Evolutionary conservation across 1,140 invertebrate genomes (phyloP).

Genomic region (Bombus fervidus): DNA sequence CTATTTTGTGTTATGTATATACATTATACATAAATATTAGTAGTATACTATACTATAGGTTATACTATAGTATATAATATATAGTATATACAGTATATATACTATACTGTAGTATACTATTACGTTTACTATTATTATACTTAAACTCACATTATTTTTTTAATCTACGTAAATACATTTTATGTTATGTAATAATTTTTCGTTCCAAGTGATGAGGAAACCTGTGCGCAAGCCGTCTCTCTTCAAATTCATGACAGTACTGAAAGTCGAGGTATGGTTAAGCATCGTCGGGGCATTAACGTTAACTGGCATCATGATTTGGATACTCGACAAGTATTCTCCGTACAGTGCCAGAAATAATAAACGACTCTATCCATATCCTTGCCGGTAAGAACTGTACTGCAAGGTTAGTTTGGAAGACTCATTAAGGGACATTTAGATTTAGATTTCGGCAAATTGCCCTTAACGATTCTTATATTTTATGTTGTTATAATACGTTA

Average conservation of each 20-base stretch:
- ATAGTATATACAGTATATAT: no score
- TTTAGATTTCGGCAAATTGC: neutral
- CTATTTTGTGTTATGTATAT: no score
- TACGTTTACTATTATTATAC: no score
- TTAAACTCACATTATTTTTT: no score
- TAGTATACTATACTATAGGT: no score
- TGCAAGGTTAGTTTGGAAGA: neutral
- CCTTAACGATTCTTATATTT: neutral
- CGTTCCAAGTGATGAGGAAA: slow-evolving; percentile 90
- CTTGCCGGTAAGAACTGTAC: slow-evolving; percentile 85
- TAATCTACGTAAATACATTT: neutral
- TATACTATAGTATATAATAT: no score
- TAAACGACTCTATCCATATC: slow-evolving; percentile 90
- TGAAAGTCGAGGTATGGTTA: slow-evolving; percentile 93
- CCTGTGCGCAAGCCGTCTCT: slow-evolving; percentile 91
- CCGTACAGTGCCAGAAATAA: slow-evolving; percentile 94
- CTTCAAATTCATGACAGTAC: slow-evolving; percentile 96
- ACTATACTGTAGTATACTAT: no score
- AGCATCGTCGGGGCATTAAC: slow-evolving; percentile 92
- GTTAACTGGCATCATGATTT: slow-evolving; percentile 93
- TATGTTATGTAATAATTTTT: neutral
- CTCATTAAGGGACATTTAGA: neutral
- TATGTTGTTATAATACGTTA: no score
- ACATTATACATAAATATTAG: no score
- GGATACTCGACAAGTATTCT: slow-evolving; percentile 94